Evolutionary conservation across 1,140 invertebrate species (phyloP).

Genomic region (Drosophila paulistorum): DNA sequence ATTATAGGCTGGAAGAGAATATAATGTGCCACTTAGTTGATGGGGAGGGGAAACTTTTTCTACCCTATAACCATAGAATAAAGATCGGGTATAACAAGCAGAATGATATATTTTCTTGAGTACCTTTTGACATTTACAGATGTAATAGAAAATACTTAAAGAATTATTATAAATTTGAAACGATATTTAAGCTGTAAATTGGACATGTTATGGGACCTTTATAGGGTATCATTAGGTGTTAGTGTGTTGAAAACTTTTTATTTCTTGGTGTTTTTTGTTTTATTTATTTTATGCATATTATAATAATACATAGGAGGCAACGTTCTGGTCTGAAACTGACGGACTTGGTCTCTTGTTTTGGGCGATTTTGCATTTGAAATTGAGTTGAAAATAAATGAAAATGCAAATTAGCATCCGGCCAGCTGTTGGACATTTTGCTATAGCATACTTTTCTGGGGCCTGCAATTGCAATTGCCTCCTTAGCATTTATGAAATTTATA

Average conservation of each 20-base stretch:
- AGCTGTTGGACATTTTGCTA: conserved; percentile 46
- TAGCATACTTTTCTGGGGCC: conserved; percentile 40
- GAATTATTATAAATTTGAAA: too few species aligned
- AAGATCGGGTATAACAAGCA: not conserved
- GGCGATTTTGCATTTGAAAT: conserved; percentile 65
- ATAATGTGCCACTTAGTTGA: conserved; percentile 76
- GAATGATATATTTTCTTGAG: not conserved
- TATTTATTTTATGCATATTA: conserved; percentile 57
- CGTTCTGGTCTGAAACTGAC: conserved; percentile 40
- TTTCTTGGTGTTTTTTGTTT: not conserved
- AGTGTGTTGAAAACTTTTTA: not conserved
- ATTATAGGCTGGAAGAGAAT: conserved; percentile 73
- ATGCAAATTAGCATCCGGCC: conserved; percentile 62
- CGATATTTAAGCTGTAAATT: too few species aligned
- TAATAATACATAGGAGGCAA: conserved; percentile 45
- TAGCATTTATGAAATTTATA: conserved; percentile 74
- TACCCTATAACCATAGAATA: not conserved
- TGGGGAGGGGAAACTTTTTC: conserved; percentile 19
- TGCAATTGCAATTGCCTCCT: conserved; percentile 50
- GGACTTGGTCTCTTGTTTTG: conserved; percentile 53
- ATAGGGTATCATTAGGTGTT: not conserved
- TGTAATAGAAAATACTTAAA: too few species aligned
- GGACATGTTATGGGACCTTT: too few species aligned
- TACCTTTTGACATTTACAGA: not conserved
- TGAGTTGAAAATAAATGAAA: conserved; percentile 76